Evolutionary conservation across 1,140 invertebrate species (phyloP), one percentile per base, ranked within the genome.

Genomic region (Euschistus heros): DNA sequence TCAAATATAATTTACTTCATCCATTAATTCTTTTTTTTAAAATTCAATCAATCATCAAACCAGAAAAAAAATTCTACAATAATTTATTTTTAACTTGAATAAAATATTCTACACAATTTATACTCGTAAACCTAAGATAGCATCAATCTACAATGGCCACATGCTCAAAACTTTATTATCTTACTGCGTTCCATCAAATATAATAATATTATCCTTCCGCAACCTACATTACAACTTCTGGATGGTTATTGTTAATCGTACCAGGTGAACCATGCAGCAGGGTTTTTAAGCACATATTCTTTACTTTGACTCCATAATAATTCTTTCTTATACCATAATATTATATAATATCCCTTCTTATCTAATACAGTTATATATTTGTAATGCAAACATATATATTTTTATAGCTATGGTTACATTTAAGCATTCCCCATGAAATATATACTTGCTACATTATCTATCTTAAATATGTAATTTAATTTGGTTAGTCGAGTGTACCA

Each of bases 201-300:
- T 57, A 22, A 24, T 57, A 24, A 24, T 24, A 22, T 18, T 57
- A 57, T 24, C 6, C 15, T 18, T 57, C 54, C 54, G 24, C 54
- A 57, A 57, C 54, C 54, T 57, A 57, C 54, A 57, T 24, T 57
- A 57, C 54, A 57, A 57, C 15, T 57, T 57, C 24, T 57, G 54
- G 54, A 57, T 57, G 54, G 54, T 57, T 17, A 57, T 26, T 57
- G 54, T 57, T 57, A 57, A 6, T 17, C 3, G 24, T 24, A 66
- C 37, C 54, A 60, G 13, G 26, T 61, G 24, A 24, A 66, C 42
- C 66, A 67, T 44, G 62, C 18, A 59, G 44, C 27, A 37, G 63
- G 44, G 30, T 61, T 30, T 33, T 33, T 63, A 47, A 63, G 7
- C 62, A 18, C 67, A 17, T 59, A 52, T 69, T 54, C 67, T 69